Evolutionary conservation across 2,797 vertebrate species (phyloP).

Genomic region (Enteromius anoplus): DNA sequence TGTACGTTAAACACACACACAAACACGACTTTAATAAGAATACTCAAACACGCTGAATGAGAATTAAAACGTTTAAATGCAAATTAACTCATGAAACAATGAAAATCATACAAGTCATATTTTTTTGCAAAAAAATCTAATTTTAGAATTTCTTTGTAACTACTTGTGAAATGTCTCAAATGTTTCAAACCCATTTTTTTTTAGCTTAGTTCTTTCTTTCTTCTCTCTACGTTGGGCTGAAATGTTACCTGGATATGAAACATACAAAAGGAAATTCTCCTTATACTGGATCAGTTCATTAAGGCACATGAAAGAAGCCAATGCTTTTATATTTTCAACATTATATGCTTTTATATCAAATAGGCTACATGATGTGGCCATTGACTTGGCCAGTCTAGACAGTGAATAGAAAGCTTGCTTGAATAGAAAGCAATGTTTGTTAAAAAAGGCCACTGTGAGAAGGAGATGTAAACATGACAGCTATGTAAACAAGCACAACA

Average conservation of each 20-base stretch:
- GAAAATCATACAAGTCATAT: too few species aligned
- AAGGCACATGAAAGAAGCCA: background rate
- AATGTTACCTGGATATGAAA: background rate
- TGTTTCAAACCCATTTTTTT: background rate
- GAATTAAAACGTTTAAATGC: background rate
- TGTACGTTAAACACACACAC: too few species aligned
- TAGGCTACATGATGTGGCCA: background rate
- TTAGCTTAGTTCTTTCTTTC: background rate
- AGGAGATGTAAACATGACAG: slow-evolving; percentile 49
- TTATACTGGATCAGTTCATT: background rate
- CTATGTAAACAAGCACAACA: slow-evolving; percentile 48
- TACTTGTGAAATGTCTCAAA: too few species aligned
- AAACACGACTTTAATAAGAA: background rate
- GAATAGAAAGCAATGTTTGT: slow-evolving; percentile 27
- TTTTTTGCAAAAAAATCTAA: too few species aligned
- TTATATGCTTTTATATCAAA: background rate
- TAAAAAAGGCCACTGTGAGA: slow-evolving; percentile 13
- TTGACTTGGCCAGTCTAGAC: background rate
- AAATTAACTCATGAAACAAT: background rate
- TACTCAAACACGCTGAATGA: background rate
- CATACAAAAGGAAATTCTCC: background rate
- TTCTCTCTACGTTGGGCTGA: background rate
- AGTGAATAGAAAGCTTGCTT: slow-evolving; percentile 23
- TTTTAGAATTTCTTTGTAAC: too few species aligned
- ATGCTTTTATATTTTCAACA: background rate